Evolutionary conservation across 2,113 vertebrate species (phyloP), one percentile per base, ranked within the genome.

Genomic region (Cathartes aura): DNA sequence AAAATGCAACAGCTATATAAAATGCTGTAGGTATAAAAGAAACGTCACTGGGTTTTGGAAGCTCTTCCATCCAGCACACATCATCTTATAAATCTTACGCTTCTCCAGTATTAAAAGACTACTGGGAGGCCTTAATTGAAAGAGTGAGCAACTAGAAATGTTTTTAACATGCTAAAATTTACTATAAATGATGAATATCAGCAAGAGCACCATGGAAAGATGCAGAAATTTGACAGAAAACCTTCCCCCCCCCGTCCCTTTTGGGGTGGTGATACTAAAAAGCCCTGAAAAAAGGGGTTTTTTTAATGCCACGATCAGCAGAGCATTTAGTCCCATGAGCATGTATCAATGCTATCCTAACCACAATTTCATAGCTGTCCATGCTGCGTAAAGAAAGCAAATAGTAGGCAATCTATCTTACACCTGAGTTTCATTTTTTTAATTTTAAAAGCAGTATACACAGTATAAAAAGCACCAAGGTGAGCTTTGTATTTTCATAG

Each of bases 191-290:
- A 71, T 6, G 2, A 91, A 2, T 62, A 67, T 1, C 52, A 64
- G 9, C 32, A 92, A 70, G 23, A 82, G 7, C 38, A 59, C 15
- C 8, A 55, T 0, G 3, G 50, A 83, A 93, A 87, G 17, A 45
- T 7, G n/a, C 3, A 78, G 56, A 82, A 53, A 62, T 18, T 4
- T 58, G 21, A 83, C 8, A 38, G 15, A 29, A 83, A 43, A 12
- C 2, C 1, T 12, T 3, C 1, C 1, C 7, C 2, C 5, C 9
- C 3, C 6, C 0, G 5, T 11, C 12, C 8, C 6, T 22, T 74
- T 40, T 23, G 27, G 24, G 15, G 13, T 58, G n/a, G 17, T 9
- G 22, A 70, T 16, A n/a, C 21, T 62, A 71, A 74, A 48, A 93
- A 81, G 11, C n/a, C 20, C 38, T n/a, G 16, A 15, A 72, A 88